Evolutionary conservation across 2,888 invertebrate species (phyloP).

Genomic region (Melangyna quadrimaculata): DNA sequence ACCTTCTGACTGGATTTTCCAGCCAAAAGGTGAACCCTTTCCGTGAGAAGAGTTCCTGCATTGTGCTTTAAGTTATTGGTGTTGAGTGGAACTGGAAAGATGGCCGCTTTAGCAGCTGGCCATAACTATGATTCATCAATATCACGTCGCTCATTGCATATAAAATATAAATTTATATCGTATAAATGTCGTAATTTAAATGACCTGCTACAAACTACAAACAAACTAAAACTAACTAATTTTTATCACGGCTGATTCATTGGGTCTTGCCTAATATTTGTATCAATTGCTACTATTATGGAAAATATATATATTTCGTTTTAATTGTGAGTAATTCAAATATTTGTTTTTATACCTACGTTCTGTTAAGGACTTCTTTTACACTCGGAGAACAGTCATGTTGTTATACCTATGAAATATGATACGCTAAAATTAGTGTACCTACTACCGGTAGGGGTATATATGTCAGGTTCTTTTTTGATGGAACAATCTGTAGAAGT

Average conservation of each 20-base stretch:
- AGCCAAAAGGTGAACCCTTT: slow-evolving; percentile 98
- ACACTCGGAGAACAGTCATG: too few species aligned
- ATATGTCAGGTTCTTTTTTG: too few species aligned
- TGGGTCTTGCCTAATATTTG: slow-evolving; percentile 43
- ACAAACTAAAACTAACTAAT: slow-evolving; percentile 23
- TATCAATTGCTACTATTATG: slow-evolving; percentile 46
- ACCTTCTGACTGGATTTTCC: slow-evolving; percentile 95
- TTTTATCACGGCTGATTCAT: slow-evolving; percentile 35
- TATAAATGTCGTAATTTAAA: slow-evolving; percentile 55
- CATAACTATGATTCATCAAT: slow-evolving; percentile 42
- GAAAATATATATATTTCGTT: slow-evolving; percentile 37
- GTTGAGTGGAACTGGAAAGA: not conserved
- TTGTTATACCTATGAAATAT: too few species aligned
- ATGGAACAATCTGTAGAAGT: too few species aligned
- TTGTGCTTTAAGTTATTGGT: slow-evolving; percentile 87
- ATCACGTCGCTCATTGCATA: slow-evolving; percentile 41
- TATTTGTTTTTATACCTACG: not conserved
- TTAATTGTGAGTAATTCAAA: slow-evolving; percentile 34
- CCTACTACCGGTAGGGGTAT: too few species aligned
- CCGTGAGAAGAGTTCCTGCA: slow-evolving; percentile 96
- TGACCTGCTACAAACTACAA: slow-evolving; percentile 33
- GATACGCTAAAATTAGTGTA: too few species aligned
- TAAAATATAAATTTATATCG: slow-evolving; percentile 33
- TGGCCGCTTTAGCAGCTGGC: slow-evolving; percentile 4
- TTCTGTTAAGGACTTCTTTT: not conserved